Percentiles rank a stretch among this genome's conserved stretches.
phyloP scores from a whole-genome alignment of 2,888 invertebrate species.

The Ochropacha duplaris region DNA sequence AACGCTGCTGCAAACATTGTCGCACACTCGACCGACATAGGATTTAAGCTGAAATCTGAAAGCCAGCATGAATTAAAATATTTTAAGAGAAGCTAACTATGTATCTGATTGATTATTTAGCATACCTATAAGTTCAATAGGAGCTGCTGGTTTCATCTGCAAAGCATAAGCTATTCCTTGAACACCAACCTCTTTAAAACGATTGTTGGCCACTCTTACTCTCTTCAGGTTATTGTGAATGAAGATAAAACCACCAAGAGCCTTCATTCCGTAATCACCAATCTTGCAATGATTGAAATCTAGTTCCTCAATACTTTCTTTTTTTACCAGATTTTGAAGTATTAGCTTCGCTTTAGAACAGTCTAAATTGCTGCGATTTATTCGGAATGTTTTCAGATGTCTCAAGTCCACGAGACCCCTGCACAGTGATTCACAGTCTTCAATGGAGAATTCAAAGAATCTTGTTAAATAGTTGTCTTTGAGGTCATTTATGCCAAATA shows the following conservation, averaged over 20 bases:
- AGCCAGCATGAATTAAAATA: conserved; percentile 2
- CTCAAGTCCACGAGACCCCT: conserved; percentile 71
- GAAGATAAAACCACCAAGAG: conserved; percentile 82
- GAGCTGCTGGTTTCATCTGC: conserved; percentile 74
- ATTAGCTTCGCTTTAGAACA: conserved; percentile 83
- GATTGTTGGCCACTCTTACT: conserved; percentile 81
- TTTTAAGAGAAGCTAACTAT: background rate
- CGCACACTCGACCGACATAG: conserved; percentile 82
- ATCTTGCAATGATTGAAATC: conserved; percentile 87
- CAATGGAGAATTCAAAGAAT: conserved; percentile 84
- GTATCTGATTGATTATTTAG: background rate
- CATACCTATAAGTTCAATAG: conserved; percentile 70
- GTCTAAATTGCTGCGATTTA: conserved; percentile 84
- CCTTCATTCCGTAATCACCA: conserved; percentile 84
- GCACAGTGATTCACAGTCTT: conserved; percentile 83
- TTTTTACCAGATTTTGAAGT: conserved; percentile 77
- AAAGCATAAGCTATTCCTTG: conserved; percentile 80
- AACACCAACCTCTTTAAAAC: conserved; percentile 79
- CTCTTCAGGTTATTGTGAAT: conserved; percentile 72
- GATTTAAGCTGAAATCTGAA: conserved; percentile 84
- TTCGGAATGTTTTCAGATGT: conserved; percentile 75
- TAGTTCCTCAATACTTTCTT: conserved; percentile 80
- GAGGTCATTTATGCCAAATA: conserved; percentile 71
- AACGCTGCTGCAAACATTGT: conserved; percentile 83
- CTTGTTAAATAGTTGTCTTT: conserved; percentile 80